These are phyloP conservation scores for Apodemus speciosus DNA, from an alignment of 2,113 vertebrate species.

Conservation along the genomic window DNA sequence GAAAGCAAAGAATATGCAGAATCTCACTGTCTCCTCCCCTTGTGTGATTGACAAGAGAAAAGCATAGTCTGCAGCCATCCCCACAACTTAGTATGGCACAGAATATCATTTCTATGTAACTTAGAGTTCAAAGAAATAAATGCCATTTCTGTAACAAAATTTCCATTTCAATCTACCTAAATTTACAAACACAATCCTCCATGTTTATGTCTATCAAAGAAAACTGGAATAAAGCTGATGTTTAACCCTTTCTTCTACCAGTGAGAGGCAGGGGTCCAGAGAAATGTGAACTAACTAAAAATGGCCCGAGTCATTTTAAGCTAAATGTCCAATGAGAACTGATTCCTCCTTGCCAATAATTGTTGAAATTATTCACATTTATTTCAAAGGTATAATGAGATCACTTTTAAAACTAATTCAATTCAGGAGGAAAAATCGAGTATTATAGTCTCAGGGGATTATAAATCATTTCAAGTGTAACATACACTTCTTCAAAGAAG, in stretches of 20 bases:
- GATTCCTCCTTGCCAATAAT: neutral
- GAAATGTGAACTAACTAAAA: constrained; percentile 26
- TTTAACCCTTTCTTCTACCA: neutral
- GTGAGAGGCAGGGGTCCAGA: neutral
- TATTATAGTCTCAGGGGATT: neutral
- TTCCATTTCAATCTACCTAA: neutral
- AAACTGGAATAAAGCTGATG: neutral
- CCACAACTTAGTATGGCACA: neutral
- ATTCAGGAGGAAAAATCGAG: neutral
- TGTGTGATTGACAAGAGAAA: neutral
- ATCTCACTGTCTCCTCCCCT: neutral
- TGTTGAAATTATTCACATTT: neutral
- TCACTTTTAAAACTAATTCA: neutral
- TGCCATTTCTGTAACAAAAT: neutral
- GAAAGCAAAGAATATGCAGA: neutral
- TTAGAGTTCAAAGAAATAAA: constrained; percentile 14
- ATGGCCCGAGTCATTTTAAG: neutral
- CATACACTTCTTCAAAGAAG: neutral
- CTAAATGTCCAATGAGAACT: neutral
- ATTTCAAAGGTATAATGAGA: neutral
- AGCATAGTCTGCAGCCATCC: neutral
- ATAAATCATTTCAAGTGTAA: neutral
- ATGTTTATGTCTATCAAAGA: neutral
- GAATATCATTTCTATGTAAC: neutral
- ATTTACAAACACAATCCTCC: neutral